These are phyloP conservation scores for Tetrax tetrax DNA, from an alignment of 2,113 vertebrate genomes.

Conservation along the genomic window DNA sequence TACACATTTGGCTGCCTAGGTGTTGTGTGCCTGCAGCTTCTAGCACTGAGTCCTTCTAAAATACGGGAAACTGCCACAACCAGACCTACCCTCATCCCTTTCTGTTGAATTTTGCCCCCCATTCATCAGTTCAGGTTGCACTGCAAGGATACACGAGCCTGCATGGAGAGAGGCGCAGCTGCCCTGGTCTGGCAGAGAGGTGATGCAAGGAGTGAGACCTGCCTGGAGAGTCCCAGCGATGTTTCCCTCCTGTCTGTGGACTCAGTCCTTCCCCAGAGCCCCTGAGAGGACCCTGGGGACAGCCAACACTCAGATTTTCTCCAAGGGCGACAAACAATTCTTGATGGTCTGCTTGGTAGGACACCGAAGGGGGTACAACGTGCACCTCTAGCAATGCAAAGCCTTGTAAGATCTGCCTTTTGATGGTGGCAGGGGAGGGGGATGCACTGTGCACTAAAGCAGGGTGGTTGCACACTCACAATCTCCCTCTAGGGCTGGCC, in stretches of 20 bases:
- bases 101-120: background rate
- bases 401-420: background rate
- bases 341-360: background rate
- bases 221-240: accelerated
- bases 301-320: background rate
- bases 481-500: background rate
- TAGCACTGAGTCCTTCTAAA: background rate
- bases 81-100: background rate
- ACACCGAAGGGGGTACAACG: background rate
- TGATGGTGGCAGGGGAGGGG: background rate
- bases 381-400: background rate
- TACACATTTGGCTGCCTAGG: accelerated
- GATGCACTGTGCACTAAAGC: background rate
- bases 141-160: background rate
- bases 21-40: background rate
- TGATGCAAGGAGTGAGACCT: background rate
- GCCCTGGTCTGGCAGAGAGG: background rate
- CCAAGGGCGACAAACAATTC: background rate
- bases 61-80: background rate
- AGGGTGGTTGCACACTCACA: background rate
- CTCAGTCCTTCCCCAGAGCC: background rate
- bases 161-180: background rate
- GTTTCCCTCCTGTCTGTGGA: accelerated
- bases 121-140: background rate
- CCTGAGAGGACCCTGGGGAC: background rate